Conservation (phyloP, 2,888 invertebrate genomes). For the Argyresthia albistria region DNA sequence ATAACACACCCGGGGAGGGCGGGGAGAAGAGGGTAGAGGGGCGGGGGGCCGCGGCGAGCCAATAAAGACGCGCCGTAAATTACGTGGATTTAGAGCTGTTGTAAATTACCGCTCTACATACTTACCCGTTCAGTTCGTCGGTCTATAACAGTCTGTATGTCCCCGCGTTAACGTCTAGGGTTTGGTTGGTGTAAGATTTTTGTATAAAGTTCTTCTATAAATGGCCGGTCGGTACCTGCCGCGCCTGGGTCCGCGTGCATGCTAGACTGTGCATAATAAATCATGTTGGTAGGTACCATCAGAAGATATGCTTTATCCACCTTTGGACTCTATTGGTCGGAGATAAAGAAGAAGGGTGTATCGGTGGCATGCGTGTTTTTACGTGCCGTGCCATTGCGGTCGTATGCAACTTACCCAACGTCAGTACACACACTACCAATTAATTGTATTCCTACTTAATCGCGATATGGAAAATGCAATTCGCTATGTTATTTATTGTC, state of each 20-base stretch:
- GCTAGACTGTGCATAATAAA: constrained; percentile 21
- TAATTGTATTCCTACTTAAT: neutral
- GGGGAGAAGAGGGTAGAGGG: constrained; percentile 21
- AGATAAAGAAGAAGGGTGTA: too few relatives aligned
- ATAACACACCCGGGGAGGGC: constrained; percentile 32
- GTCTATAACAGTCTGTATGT: neutral
- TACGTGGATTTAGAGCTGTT: constrained; percentile 68
- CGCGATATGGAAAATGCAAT: too few relatives aligned
- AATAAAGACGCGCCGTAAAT: constrained; percentile 70
- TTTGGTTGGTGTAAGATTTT: neutral
- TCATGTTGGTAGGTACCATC: constrained; percentile 10
- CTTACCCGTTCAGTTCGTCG: neutral
- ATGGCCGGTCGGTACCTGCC: constrained; percentile 56
- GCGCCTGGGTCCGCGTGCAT: constrained; percentile 32
- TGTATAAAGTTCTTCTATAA: constrained; percentile 62
- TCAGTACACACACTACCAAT: too few relatives aligned
- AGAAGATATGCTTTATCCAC: too few relatives aligned
- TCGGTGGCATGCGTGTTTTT: too few relatives aligned
- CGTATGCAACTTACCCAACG: too few relatives aligned
- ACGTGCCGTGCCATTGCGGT: too few relatives aligned
- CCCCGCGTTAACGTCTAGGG: neutral
- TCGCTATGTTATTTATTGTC: too few relatives aligned
- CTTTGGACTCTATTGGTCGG: too few relatives aligned
- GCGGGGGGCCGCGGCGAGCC: constrained; percentile 51
- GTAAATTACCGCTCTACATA: constrained; percentile 33